phyloP scores from a whole-genome alignment of 2,888 invertebrate genomes.

The Drosophila macrospina region DNA sequence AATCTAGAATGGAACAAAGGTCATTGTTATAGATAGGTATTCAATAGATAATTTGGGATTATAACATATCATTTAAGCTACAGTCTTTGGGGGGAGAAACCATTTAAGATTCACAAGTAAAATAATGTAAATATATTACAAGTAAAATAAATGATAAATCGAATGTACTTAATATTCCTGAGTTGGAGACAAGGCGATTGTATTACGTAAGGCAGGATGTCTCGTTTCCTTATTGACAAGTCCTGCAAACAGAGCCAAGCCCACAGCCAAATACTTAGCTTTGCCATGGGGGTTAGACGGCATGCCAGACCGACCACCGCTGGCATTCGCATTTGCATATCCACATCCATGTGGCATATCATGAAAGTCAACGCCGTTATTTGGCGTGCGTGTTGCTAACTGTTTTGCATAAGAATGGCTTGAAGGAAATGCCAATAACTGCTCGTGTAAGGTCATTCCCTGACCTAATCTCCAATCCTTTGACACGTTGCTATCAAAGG shows the following conservation, averaged over 20 bases:
- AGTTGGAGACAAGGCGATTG: slow-evolving; percentile 12
- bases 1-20: slow-evolving; percentile 30
- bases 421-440: slow-evolving; percentile 56
- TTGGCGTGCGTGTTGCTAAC: slow-evolving; percentile 63
- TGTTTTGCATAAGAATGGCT: slow-evolving; percentile 74
- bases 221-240: slow-evolving; percentile 46
- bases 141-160: neutral
- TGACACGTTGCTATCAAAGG: slow-evolving; percentile 8
- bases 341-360: slow-evolving; percentile 63
- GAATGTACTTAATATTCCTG: neutral
- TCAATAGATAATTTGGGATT: too few relatives aligned
- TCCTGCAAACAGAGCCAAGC: slow-evolving; percentile 50
- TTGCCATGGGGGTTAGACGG: slow-evolving; percentile 42
- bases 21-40: neutral
- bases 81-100: too few relatives aligned
- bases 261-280: slow-evolving; percentile 46
- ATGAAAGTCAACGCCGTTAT: slow-evolving; percentile 41
- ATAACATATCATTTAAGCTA: neutral
- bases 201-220: slow-evolving; percentile 63
- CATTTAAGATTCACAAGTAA: too few relatives aligned
- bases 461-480: slow-evolving; percentile 44
- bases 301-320: slow-evolving; percentile 7
- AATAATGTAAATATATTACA: too few relatives aligned
- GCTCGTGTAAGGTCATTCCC: slow-evolving; percentile 38
- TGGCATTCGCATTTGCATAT: slow-evolving; percentile 64